Evolutionary conservation across 2,888 invertebrate species (phyloP), one percentile per base, ranked within the genome.

Genomic region (Zonitis immaculata): DNA sequence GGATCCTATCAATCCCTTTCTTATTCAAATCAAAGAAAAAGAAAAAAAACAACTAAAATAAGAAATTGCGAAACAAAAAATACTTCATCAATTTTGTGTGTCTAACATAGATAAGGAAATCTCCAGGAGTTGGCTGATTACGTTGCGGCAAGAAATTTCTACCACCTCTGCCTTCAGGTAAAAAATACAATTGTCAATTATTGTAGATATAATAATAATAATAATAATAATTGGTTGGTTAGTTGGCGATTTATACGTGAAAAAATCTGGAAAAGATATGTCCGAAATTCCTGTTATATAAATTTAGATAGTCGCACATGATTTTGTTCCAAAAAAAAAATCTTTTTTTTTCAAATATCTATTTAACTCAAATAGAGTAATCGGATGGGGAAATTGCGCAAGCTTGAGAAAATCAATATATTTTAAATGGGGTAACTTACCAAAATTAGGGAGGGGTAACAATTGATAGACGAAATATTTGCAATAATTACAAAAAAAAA

Each of bases 101-200:
- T n/a, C n/a, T n/a, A n/a, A n/a, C n/a, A n/a, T n/a, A 25, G 3
- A 25, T 27, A 2, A 9, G 27, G 8, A 12, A 32, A 12, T 8
- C 7, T 8, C 39, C 18, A 1, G 14, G 14, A 35, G 18, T 9
- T 16, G 11, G 4, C 11, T 18, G 39, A 16, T 39, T 28, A n/a
- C 11, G 28, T n/a, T 28, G 18, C 11, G 18, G 18, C 39, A 18
- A 39, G 39, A 18, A 39, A 39, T 39, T 39, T 39, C 18, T 11
- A 39, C 16, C 39, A 39, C 39, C 39, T 39, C 39, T 39, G 39
- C 39, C 39, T 11, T 18, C 39, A 39, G 39, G 39, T 39, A 39
- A 39, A 39, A 39, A 18, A 7, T 1, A 16, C 7, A 16, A 14
- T n/a, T n/a, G n/a, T n/a, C n/a, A 26, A 26, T 26, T 26, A 6